These are phyloP conservation scores for Smithornis capensis DNA, from an alignment of 2,113 vertebrate genomes.

Conservation along the genomic window DNA sequence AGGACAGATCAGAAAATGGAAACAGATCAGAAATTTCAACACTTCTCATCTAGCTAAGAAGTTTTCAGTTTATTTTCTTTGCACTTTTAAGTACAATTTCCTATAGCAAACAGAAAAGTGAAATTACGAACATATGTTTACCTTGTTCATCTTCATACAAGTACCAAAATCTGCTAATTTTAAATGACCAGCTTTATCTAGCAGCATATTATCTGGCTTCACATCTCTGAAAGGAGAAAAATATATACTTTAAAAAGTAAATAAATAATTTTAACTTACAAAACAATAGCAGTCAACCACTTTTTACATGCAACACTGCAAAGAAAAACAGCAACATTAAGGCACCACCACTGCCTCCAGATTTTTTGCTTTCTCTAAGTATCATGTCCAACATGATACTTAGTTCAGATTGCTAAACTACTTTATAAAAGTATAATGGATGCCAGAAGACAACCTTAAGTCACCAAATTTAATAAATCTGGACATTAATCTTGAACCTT, in stretches of 20 bases:
- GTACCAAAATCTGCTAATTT: slow-evolving; percentile 99
- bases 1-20: not conserved
- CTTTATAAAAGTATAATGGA: not conserved
- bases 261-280: not conserved
- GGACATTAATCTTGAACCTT: not conserved
- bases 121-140: slow-evolving; percentile 62
- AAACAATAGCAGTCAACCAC: not conserved
- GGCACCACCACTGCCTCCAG: not conserved
- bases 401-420: not conserved
- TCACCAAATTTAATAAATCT: not conserved
- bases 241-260: not conserved
- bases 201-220: slow-evolving; percentile 99
- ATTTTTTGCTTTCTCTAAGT: not conserved
- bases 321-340: not conserved
- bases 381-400: not conserved
- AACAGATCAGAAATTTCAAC: not conserved
- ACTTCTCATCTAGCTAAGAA: not conserved
- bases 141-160: slow-evolving; percentile 99
- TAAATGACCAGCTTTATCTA: slow-evolving; percentile 96
- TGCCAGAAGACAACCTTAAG: not conserved
- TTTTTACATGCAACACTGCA: not conserved
- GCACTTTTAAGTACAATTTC: not conserved
- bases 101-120: slow-evolving; percentile 3
- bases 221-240: slow-evolving; percentile 85
- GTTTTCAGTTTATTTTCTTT: not conserved